Evolutionary conservation across 1,140 invertebrate genomes (phyloP).

Genomic region (Pseudachorutes palmiensis): DNA sequence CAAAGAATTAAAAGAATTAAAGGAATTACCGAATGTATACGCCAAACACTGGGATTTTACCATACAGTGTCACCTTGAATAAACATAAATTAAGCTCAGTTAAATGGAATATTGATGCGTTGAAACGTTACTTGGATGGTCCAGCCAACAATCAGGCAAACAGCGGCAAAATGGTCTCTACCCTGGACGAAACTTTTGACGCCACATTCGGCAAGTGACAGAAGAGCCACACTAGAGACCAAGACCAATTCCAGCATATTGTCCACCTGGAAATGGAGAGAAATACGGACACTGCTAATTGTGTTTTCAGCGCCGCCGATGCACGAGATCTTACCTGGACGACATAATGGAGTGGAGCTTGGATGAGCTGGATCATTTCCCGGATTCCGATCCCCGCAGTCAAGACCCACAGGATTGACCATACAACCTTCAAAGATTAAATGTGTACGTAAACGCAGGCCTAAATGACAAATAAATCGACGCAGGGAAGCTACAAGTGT

Average conservation of each 20-base stretch:
- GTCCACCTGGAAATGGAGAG: no score
- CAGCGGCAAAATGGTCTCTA: conserved; percentile 38
- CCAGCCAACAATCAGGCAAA: conserved; percentile 39
- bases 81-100: background rate
- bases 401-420: conserved; percentile 35
- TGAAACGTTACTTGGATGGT: conserved; percentile 36
- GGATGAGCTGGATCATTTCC: conserved; percentile 38
- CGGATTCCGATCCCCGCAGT: conserved; percentile 35
- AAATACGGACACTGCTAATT: no score
- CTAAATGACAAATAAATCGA: conserved; percentile 1
- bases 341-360: conserved; percentile 37
- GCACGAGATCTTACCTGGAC: no score
- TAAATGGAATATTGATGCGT: background rate
- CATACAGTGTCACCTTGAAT: conserved; percentile 36
- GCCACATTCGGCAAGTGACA: conserved; percentile 37
- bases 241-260: conserved; percentile 38
- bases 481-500: no score
- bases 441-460: background rate
- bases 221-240: conserved; percentile 35
- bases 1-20: background rate
- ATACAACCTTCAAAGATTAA: conserved; percentile 12
- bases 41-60: conserved; percentile 39
- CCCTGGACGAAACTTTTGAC: conserved; percentile 36
- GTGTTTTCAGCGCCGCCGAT: no score
- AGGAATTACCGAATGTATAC: conserved; percentile 29